Conservation (phyloP, 2,113 vertebrate species). For the Butorides virescens region DNA sequence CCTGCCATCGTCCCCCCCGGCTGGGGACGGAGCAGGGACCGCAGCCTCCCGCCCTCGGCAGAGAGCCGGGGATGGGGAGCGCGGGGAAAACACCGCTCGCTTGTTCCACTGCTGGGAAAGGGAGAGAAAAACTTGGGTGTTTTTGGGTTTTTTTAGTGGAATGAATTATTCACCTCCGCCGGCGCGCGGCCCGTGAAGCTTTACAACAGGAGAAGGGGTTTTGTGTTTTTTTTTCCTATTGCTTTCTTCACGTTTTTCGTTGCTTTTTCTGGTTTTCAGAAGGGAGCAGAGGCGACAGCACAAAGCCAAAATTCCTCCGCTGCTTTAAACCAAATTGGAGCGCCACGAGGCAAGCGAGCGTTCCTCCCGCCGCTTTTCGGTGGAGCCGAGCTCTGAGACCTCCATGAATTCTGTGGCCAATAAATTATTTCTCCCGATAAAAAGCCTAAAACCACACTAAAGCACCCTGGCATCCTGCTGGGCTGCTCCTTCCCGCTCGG, state of each 20-base stretch:
- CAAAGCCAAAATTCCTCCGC: rapidly evolving
- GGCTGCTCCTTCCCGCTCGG: neutral
- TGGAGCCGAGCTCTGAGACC: rapidly evolving
- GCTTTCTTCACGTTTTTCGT: rapidly evolving
- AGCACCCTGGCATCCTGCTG: rapidly evolving
- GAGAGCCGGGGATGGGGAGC: neutral
- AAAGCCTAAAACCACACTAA: neutral
- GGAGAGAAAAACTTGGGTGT: rapidly evolving
- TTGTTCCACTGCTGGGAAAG: neutral
- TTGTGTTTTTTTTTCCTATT: neutral
- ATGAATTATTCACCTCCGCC: neutral
- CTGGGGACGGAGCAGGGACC: neutral
- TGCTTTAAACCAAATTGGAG: neutral
- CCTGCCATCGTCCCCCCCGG: rapidly evolving
- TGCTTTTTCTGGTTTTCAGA: neutral
- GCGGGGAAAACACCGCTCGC: rapidly evolving
- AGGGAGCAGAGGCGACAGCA: neutral
- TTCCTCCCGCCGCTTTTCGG: rapidly evolving
- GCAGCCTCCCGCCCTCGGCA: rapidly evolving
- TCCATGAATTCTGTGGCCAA: neutral
- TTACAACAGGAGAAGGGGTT: neutral
- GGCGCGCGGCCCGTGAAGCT: rapidly evolving
- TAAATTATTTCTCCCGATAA: neutral
- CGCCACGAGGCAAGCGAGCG: neutral
- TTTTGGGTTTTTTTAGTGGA: neutral